A percentile compares a stretch with the other conserved stretches of the same genome.
Evolutionary conservation across 2,113 vertebrate genomes (phyloP).

Genomic region (Mesitornis unicolor): DNA sequence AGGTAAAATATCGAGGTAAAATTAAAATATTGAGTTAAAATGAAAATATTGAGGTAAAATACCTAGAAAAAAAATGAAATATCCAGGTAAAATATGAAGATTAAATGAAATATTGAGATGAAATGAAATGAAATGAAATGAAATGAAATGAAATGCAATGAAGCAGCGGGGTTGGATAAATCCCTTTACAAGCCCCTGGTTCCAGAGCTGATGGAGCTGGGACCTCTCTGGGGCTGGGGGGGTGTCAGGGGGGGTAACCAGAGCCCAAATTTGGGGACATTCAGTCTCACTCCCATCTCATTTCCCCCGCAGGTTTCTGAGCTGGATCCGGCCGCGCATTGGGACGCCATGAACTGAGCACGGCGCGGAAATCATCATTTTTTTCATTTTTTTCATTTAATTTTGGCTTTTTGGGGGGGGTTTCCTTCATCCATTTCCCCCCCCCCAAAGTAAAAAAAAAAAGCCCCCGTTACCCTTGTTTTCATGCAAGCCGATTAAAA

Average conservation of each 20-base stretch:
- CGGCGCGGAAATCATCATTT: not conserved
- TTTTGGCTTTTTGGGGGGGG: not conserved
- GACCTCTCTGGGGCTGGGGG: too few species aligned
- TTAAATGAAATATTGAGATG: too few species aligned
- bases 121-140: too few species aligned
- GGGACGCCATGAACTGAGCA: constrained; percentile 76
- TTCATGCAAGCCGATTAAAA: constrained; percentile 69
- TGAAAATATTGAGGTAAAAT: too few species aligned
- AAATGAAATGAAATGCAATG: too few species aligned
- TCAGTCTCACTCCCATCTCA: not conserved
- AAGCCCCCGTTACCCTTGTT: not conserved
- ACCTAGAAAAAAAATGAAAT: too few species aligned
- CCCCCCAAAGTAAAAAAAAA: too few species aligned
- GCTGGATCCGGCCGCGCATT: not conserved
- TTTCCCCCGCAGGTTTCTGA: not conserved
- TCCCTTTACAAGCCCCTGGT: not conserved
- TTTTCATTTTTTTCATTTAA: not conserved
- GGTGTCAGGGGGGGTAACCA: accelerated
- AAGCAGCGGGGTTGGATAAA: not conserved
- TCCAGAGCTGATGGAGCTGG: not conserved
- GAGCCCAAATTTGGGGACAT: not conserved
- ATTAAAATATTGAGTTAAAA: too few species aligned
- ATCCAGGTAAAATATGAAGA: too few species aligned
- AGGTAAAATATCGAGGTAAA: too few species aligned
- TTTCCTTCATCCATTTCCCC: not conserved